phyloP scores from a whole-genome alignment of 2,888 invertebrate species.

The Cataglyphis livida region DNA sequence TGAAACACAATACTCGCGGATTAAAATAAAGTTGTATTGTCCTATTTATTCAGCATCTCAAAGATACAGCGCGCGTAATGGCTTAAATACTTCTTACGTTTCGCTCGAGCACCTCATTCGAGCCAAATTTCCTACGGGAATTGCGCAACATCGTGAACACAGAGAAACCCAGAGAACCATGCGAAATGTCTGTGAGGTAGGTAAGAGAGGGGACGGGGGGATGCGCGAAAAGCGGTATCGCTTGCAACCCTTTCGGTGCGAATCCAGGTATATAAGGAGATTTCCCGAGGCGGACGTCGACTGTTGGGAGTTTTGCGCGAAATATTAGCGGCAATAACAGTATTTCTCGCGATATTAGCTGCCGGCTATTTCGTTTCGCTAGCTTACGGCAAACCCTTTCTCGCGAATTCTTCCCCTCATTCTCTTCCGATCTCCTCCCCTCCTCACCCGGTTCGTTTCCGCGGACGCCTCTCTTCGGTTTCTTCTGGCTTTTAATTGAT shows the following conservation, averaged over 20 bases:
- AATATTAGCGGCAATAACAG: slow-evolving; percentile 80
- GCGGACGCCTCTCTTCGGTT: slow-evolving; percentile 35
- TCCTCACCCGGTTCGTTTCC: slow-evolving; percentile 21
- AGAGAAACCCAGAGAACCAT: slow-evolving; percentile 15
- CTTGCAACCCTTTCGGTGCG: slow-evolving; percentile 73
- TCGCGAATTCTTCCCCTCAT: neutral
- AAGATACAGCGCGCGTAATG: neutral
- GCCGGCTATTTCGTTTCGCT: slow-evolving; percentile 57
- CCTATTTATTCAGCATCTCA: neutral
- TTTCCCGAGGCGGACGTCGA: slow-evolving; percentile 60
- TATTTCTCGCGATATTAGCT: slow-evolving; percentile 83
- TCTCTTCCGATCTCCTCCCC: neutral
- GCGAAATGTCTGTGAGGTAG: slow-evolving; percentile 27
- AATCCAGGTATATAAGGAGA: slow-evolving; percentile 66
- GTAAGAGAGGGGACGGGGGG: neutral
- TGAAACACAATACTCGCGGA: neutral
- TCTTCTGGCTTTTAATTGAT: slow-evolving; percentile 70
- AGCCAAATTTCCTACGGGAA: slow-evolving; percentile 51
- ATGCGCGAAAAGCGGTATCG: slow-evolving; percentile 63
- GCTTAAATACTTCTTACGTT: slow-evolving; percentile 46
- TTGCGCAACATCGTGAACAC: slow-evolving; percentile 36
- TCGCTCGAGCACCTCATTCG: slow-evolving; percentile 34
- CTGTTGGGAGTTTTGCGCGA: slow-evolving; percentile 72
- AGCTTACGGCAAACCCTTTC: slow-evolving; percentile 39
- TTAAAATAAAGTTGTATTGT: neutral